Conservation (phyloP, 1,140 invertebrate species). For the Ylistrum balloti region DNA sequence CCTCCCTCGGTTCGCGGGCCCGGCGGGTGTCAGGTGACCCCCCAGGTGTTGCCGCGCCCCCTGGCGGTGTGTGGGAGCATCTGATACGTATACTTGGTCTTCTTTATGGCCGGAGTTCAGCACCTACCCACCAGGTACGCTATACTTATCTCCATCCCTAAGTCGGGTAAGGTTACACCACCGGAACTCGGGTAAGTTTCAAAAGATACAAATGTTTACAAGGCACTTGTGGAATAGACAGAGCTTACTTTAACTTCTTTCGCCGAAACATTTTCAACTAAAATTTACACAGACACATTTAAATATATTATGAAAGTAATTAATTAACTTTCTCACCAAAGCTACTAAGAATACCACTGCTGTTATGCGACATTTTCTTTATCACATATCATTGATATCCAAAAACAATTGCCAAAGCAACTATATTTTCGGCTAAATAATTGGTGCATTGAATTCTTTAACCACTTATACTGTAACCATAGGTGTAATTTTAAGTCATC, state of each 20-base stretch:
- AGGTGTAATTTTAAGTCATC: too few species aligned
- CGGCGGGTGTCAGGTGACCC: conserved; percentile 6
- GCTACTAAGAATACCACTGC: too few species aligned
- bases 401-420: too few species aligned
- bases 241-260: not conserved
- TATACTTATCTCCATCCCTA: conserved; percentile 13
- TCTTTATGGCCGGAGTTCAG: conserved; percentile 30
- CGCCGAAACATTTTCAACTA: too few species aligned
- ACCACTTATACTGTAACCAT: too few species aligned
- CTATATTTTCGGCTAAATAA: too few species aligned
- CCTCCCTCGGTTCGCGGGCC: not conserved
- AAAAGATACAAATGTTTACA: not conserved
- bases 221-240: not conserved
- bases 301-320: too few species aligned
- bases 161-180: not conserved
- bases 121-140: not conserved
- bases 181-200: not conserved
- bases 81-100: conserved; percentile 3
- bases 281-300: too few species aligned
- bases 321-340: too few species aligned
- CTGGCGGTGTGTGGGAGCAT: conserved; percentile 1
- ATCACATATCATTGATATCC: too few species aligned
- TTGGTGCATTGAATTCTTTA: too few species aligned
- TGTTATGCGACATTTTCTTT: too few species aligned
- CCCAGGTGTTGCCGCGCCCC: conserved; percentile 25